These are phyloP conservation scores for Equus quagga DNA, from an alignment of 2,113 vertebrate species.

Conservation along the genomic window DNA sequence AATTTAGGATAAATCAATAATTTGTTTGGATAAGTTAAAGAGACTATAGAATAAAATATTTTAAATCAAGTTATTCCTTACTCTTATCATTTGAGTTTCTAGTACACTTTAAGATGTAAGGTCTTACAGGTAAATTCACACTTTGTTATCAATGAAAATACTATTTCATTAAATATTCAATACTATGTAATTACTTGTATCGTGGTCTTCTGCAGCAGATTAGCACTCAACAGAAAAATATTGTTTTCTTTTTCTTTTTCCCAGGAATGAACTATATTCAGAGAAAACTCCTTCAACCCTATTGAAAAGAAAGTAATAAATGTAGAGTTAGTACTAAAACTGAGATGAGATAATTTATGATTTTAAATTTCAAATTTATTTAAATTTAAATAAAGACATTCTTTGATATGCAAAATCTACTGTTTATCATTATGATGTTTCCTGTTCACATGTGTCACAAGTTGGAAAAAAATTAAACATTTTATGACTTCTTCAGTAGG, in stretches of 20 bases:
- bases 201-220: conserved; percentile 89
- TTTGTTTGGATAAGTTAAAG: conserved; percentile 1
- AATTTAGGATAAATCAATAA: conserved; percentile 53
- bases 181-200: conserved; percentile 92
- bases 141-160: conserved; percentile 62
- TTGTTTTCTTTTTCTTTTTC: conserved; percentile 87
- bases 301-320: conserved; percentile 75
- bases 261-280: conserved; percentile 86
- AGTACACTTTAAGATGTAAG: neutral
- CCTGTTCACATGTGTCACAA: neutral
- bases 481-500: neutral
- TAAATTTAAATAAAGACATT: conserved; percentile 33
- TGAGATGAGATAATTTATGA: conserved; percentile 8
- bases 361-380: conserved; percentile 43
- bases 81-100: conserved; percentile 27
- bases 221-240: conserved; percentile 91
- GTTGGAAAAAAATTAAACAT: conserved; percentile 38
- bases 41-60: conserved; percentile 72
- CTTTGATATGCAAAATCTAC: neutral
- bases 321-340: conserved; percentile 40
- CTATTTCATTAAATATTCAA: conserved; percentile 82
- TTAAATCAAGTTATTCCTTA: conserved; percentile 80
- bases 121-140: neutral
- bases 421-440: conserved; percentile 18
- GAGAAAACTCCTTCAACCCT: conserved; percentile 90